phyloP scores from a whole-genome alignment of 2,888 invertebrate species.

The Apotomis betuletana region DNA sequence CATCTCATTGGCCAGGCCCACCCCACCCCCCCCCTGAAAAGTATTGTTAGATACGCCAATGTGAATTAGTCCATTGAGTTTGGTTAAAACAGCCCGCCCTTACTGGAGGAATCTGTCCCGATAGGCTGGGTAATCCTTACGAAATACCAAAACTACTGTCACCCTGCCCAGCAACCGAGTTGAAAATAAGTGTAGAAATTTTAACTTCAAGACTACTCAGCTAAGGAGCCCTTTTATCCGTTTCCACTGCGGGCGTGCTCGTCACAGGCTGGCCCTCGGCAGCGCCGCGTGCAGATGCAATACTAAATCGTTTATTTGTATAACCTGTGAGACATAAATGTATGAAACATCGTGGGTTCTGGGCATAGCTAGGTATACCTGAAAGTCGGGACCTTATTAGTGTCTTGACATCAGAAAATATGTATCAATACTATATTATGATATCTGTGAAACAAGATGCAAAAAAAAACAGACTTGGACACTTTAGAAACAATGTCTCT shows the following conservation, averaged over 20 bases:
- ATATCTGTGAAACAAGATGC: too few species aligned
- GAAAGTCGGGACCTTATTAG: too few species aligned
- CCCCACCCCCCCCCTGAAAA: too few species aligned
- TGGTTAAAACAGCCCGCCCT: neutral
- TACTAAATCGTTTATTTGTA: conserved; percentile 10
- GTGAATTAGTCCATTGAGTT: neutral
- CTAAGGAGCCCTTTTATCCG: neutral
- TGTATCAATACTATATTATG: too few species aligned
- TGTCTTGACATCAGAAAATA: too few species aligned
- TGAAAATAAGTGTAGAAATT: neutral
- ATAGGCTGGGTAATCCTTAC: too few species aligned
- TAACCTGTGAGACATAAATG: conserved; percentile 12
- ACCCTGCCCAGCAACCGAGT: neutral
- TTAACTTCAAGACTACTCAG: neutral
- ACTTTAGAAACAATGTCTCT: too few species aligned
- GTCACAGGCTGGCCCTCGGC: neutral
- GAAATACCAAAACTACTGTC: too few species aligned
- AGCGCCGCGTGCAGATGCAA: conserved; percentile 15
- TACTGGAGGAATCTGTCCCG: neutral
- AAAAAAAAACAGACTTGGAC: too few species aligned
- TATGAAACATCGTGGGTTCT: conserved; percentile 1
- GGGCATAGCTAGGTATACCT: neutral
- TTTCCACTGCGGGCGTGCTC: too few species aligned
- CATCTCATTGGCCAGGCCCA: too few species aligned
- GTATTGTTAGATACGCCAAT: too few species aligned